A percentile compares a stretch with the other conserved stretches of the same genome.
Conservation (phyloP, 1,140 invertebrate genomes). For the Saccostrea echinata region DNA sequence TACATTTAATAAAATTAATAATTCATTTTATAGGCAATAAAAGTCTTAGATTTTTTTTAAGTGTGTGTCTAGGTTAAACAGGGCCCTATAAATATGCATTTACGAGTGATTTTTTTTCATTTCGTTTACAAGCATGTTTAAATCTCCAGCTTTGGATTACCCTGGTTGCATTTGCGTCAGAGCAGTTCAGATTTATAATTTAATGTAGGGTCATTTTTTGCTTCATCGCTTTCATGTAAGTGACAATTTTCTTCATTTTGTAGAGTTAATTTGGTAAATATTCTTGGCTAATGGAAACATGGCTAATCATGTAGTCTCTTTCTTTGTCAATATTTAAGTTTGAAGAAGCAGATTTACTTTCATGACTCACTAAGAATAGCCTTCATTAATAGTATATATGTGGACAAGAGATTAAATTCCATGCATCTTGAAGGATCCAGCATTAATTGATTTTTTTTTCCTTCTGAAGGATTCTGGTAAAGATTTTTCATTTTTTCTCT, state of each 20-base stretch:
- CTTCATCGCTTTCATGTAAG: conserved; percentile 36
- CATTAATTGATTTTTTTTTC: conserved; percentile 13
- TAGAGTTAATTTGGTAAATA: neutral
- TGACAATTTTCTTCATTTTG: conserved; percentile 29
- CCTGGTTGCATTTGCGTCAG: conserved; percentile 35
- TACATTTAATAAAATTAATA: conserved; percentile 25
- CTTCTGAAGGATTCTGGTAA: neutral
- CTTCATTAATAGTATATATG: conserved; percentile 2
- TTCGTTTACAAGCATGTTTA: conserved; percentile 28
- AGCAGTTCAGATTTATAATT: conserved; percentile 17
- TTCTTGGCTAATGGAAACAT: neutral
- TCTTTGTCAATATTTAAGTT: conserved; percentile 6
- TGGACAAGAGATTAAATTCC: neutral
- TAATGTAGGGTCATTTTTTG: conserved; percentile 27
- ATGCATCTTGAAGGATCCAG: neutral
- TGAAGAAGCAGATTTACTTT: neutral
- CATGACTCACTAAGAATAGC: neutral
- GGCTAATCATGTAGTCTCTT: neutral
- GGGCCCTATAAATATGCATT: conserved; percentile 23
- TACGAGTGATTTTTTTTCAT: neutral
- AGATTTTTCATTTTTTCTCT: conserved; percentile 13
- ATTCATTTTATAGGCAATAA: conserved; percentile 14
- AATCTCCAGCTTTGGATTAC: conserved; percentile 1
- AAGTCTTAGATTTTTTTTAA: conserved; percentile 18
- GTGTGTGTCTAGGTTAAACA: conserved; percentile 24